These are phyloP conservation scores for Clusia tigrina DNA, from an alignment of 2,888 invertebrate genomes.

Conservation along the genomic window DNA sequence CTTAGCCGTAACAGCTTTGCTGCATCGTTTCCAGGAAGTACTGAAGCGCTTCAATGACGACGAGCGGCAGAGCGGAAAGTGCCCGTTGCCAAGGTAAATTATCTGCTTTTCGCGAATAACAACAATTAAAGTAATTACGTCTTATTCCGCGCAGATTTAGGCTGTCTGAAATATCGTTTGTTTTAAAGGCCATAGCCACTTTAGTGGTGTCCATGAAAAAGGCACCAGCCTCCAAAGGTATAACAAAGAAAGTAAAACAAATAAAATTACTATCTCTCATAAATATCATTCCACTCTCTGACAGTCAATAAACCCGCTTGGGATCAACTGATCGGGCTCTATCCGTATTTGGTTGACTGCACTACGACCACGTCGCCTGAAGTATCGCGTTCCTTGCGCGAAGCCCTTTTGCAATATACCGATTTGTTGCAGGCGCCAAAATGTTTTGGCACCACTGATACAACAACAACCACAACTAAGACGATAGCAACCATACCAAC, in stretches of 20 bases:
- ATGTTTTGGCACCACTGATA: constrained; percentile 29
- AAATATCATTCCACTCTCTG: neutral
- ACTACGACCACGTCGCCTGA: constrained; percentile 82
- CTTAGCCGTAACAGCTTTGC: constrained; percentile 87
- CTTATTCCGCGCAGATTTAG: constrained; percentile 73
- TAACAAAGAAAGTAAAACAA: constrained; percentile 15
- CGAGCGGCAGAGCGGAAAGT: constrained; percentile 83
- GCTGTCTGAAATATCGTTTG: constrained; percentile 94
- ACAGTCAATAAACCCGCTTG: constrained; percentile 88
- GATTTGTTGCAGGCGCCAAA: constrained; percentile 78
- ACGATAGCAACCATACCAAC: constrained; percentile 27
- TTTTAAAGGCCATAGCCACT: constrained; percentile 92
- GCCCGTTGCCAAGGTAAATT: constrained; percentile 80
- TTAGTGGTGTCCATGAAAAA: constrained; percentile 91
- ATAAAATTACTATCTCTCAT: neutral
- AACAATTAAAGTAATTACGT: neutral
- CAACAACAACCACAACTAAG: constrained; percentile 15
- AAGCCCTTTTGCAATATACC: constrained; percentile 87
- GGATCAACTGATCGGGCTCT: constrained; percentile 90
- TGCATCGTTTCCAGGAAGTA: constrained; percentile 93
- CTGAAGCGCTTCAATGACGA: constrained; percentile 86
- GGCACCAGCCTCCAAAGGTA: constrained; percentile 86
- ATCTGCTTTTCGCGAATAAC: neutral
- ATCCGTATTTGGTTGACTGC: constrained; percentile 88
- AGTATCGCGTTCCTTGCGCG: constrained; percentile 80